Base-by-base conservation (phyloP, 2,888 invertebrate species). In the Ormyrus pomaceus region DNA sequence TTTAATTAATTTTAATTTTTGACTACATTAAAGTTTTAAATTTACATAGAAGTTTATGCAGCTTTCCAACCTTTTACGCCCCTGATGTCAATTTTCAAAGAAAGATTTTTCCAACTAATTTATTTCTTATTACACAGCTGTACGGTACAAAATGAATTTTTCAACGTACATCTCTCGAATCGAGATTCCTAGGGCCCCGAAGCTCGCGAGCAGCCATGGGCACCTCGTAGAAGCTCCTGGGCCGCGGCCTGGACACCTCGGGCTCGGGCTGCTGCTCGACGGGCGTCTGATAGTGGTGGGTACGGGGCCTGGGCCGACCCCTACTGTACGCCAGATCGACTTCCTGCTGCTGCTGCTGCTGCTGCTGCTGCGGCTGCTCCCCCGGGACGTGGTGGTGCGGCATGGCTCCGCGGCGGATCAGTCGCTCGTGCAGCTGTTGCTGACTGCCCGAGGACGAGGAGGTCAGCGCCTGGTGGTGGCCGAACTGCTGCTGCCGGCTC, bases 151-250 rank as follows among this genome's bases (percentile, higher is more conserved):
- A 19, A 1, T 1, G 19, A 19, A 19, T 19, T 19, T 19, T 1
- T 11, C 51, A 50, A 13, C 70, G 11, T 78, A 88, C 87, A 71
- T 86, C 88, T 85, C 87, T 85, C 3, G 86, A 82, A 77, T 88
- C 87, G n/a, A 86, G 6, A 77, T 87, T 89, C 75, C 88, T 85
- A 13, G 86, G 87, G 45, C 89, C 89, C 50, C 89, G 84, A 19
- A 87, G 85, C 58, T 90, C 90, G 72, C 89, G 86, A n/a, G 85
- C 87, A 56, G 85, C 84, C n/a, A 87, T 78, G 4, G 89, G 87
- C 82, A 87, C 89, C 74, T 90, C 90, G 84, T 90, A 90, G 83
- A 89, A 90, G 84, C 90, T 90, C 80, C 89, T 86, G 46, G 90
- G 90, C 80, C 90, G 86, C 48, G 88, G 86, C 83, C 88, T 87